Evolutionary conservation across 2,113 vertebrate genomes (phyloP), one percentile per base, ranked within the genome.

Genomic region (Daubentonia madagascariensis): DNA sequence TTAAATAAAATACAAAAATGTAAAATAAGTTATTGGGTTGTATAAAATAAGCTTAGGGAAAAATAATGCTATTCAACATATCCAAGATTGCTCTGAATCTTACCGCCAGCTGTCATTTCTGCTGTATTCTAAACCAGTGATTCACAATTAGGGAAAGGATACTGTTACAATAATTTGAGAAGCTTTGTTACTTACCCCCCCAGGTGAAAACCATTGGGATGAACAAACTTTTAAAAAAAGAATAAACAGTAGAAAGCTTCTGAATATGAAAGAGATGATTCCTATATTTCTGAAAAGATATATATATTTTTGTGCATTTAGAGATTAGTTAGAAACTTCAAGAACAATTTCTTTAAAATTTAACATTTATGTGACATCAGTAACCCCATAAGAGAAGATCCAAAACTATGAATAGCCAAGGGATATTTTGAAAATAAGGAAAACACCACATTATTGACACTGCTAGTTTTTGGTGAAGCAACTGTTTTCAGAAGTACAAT

Each of bases 231-330:
- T 23, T 61, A n/a, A 63, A 48, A 96, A 72, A 68, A 72, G 40
- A 87, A 86, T 37, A n/a, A 68, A 87, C 54, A 14, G 2, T 4
- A 89, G 37, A 28, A 84, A 81, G 43, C 28, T 81, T 48, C 65
- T 54, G 23, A 86, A 83, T 68, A 76, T 78, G 35, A 91, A 45
- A 78, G 70, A 95, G n/a, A 78, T 23, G 9, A 78, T 78, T 84
- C 86, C 30, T 88, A 87, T 4, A 45, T 43, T 83, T 83, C 93
- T 78, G 50, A 95, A 84, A 88, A 92, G 40, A 83, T 50, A 91
- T 22, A 32, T 78, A 59, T 12, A 20, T 18, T 86, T 57, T 86
- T 25, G 54, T 90, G 4, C 8, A 70, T 9, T 93, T 61, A 93
- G 43, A 28, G 61, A 88, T 90, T 80, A 90, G 73, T 75, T 50